Percentiles rank a stretch among this genome's conserved stretches.
Conservation (phyloP, 2,113 vertebrate species). For the Sceloporus undulatus region DNA sequence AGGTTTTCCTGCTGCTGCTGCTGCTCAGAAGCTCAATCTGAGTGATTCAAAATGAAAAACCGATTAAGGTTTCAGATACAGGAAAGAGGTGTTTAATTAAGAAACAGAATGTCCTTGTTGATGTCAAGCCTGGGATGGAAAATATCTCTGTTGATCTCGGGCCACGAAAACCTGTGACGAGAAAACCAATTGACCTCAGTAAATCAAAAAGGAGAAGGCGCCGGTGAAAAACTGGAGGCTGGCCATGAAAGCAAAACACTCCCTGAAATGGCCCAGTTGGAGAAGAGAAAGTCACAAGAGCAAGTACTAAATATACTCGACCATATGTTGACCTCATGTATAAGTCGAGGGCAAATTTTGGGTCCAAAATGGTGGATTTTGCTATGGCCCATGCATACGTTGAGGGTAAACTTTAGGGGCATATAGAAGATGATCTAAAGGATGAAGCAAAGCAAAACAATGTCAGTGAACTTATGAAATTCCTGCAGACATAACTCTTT, state of each 20-base stretch:
- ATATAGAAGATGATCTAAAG: too few species aligned
- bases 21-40: neutral
- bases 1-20: neutral
- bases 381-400: too few species aligned
- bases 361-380: too few species aligned
- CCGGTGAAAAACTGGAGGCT: neutral
- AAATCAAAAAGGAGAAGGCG: neutral
- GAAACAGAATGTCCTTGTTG: neutral
- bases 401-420: too few species aligned
- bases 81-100: neutral
- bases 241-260: conserved; percentile 31
- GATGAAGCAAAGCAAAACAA: too few species aligned
- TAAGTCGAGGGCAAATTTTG: too few species aligned
- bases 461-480: too few species aligned
- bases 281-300: neutral
- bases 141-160: neutral
- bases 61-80: too few species aligned
- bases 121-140: neutral
- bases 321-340: too few species aligned
- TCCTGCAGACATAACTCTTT: too few species aligned
- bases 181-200: neutral
- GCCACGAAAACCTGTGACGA: neutral
- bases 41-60: neutral
- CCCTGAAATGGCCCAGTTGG: conserved; percentile 70
- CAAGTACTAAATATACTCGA: too few species aligned